Base-by-base conservation (phyloP, 2,888 invertebrate genomes). In the Trissoscelio sp. region DNA sequence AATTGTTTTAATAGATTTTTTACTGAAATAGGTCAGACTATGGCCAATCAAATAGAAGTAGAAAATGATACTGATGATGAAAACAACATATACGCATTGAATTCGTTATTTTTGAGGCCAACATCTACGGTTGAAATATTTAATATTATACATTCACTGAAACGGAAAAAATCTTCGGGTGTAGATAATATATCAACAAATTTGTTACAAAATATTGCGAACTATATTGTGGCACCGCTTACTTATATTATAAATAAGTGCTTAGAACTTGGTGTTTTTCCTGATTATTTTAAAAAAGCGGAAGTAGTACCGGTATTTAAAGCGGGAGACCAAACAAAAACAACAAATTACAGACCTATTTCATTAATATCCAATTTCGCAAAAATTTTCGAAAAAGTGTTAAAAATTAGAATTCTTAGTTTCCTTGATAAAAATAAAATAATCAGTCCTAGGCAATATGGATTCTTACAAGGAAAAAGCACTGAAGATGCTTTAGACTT, bases 371-470 rank as follows among this genome's bases (percentile, higher is more conserved):
- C 37, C 39, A n/a, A n/a, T n/a, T n/a, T n/a, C n/a, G n/a, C n/a
- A n/a, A 58, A 58, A 58, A 58, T 58, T 4, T 39, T 34, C 18
- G 58, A 58, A 34, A 58, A 58, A 39, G 39, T 20, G n/a, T 39
- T 58, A 7, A 58, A 58, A 39, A 3, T n/a, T 6, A 58, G 58
- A 39, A 9, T 39, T 16, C 7, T 12, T 5, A 39, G 39, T 9
- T 58, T 39, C 16, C 16, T 39, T 1, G n/a, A 39, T 22, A 58
- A 11, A 20, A 5, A 58, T 24, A 24, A 24, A 24, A 24, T 24
- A 24, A 24, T 24, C 3, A 24, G 6, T 24, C 3, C 24, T 24
- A 24, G 3, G 3, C 24, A 24, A 24, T 24, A 6, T 6, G 24
- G 24, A 3, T 24, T 24, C 24, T 4, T 3, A 24, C 3, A 12